Base-by-base conservation (phyloP, 2,888 invertebrate species). In the Sphecodes monilicornis region DNA sequence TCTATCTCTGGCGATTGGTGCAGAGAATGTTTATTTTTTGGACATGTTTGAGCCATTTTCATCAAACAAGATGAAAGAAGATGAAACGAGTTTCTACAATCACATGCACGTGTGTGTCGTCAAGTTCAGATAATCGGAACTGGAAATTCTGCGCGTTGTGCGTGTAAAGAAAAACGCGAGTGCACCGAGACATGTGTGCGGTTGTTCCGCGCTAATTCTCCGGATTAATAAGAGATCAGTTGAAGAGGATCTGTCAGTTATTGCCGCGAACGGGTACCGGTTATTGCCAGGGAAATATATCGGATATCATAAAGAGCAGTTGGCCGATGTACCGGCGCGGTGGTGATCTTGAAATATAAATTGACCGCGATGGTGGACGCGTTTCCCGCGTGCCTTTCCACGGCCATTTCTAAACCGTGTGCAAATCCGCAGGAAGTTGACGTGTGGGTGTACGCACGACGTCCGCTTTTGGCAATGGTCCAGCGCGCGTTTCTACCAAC, bases 401-500 rank as follows among this genome's bases (percentile, higher is more conserved):
- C 74, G 29, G 18, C 50, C 26, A 75, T 78, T 69, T 85, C 57
- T 6, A 75, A 84, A 43, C 71, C 85, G 81, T 73, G 85, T 81
- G 85, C 85, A 78, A 86, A 84, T 64, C 80, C 77, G 76, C 85
- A 76, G 85, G 77, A 83, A 83, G 83, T 70, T 78, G 71, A 64
- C 83, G 76, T 66, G 70, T 70, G 46, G 46, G 64, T 66, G 29
- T 43, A 57, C 76, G 69, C 86, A 76, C 89, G 54, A 73, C 57
- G 66, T 10, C 29, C 36, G 18, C 32, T 36, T 39, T 76, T 89
- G 89, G 84, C 84, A 16, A 11, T 10, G 16, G 11, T 80, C 89
- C 90, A 88, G 26, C 68, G 29, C 79, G 81, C 73, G 74, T 84
- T 84, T 88, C 84, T 80, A 60, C 50, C 50, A 22, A 22, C 64